Conservation (phyloP, 2,113 vertebrate species). For the Charina bottae region DNA sequence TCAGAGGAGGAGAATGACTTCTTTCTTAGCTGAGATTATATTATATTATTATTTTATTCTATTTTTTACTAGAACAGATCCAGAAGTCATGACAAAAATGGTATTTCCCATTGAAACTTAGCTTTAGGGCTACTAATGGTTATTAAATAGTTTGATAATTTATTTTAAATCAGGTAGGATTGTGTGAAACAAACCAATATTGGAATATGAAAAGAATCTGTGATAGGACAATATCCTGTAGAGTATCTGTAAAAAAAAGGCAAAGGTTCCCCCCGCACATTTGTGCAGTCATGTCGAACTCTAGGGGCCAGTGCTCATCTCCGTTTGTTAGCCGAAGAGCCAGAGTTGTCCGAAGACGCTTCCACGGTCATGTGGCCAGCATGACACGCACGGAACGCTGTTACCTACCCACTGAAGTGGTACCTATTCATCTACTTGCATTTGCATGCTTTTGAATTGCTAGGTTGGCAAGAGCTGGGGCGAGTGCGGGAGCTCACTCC, state of each 20-base stretch:
- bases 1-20: conserved; percentile 45
- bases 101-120: conserved; percentile 34
- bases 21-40: conserved; percentile 36
- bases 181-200: conserved; percentile 31
- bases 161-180: conserved; percentile 36
- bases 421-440: no score
- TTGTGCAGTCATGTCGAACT: no score
- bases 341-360: no score
- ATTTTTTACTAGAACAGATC: conserved; percentile 16
- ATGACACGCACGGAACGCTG: no score
- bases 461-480: no score
- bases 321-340: no score
- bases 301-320: no score
- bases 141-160: conserved; percentile 44
- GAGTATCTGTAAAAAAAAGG: conserved; percentile 34
- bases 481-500: no score
- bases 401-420: no score
- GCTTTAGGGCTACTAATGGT: conserved; percentile 35
- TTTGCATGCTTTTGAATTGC: no score
- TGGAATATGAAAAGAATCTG: conserved; percentile 16
- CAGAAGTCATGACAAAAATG: conserved; percentile 47
- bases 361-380: no score
- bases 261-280: no score
- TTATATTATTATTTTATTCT: conserved; percentile 1
- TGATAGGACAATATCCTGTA: conserved; percentile 19